These are phyloP conservation scores for Laterallus jamaicensis DNA, from an alignment of 2,113 vertebrate species.

Conservation along the genomic window DNA sequence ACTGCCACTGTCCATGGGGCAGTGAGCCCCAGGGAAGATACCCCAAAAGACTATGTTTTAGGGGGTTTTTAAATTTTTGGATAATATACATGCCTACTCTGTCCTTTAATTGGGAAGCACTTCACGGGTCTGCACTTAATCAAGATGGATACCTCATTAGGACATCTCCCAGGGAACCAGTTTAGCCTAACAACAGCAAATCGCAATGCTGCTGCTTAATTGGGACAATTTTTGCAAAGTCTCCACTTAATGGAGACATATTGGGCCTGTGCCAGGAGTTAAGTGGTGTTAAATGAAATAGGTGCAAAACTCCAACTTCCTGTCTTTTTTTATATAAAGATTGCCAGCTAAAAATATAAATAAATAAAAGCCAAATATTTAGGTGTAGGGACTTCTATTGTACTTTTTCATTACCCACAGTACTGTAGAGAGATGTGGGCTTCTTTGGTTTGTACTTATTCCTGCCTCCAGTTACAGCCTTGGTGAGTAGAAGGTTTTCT, in stretches of 20 bases:
- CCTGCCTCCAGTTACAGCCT: background rate
- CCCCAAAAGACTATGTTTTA: background rate
- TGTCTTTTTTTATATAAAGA: constrained; percentile 31
- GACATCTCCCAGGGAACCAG: constrained; percentile 70
- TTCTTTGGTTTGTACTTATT: background rate
- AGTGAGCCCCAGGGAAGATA: background rate
- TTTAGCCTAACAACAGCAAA: constrained; percentile 70
- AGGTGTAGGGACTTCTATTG: background rate
- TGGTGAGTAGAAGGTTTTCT: background rate
- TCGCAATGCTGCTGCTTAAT: constrained; percentile 53
- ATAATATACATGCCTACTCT: background rate
- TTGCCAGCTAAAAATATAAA: constrained; percentile 18
- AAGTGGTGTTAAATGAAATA: constrained; percentile 70
- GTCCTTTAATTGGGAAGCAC: constrained; percentile 66
- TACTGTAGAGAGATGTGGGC: background rate
- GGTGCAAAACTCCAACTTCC: constrained; percentile 58
- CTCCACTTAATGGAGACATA: constrained; percentile 63
- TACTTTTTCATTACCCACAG: background rate
- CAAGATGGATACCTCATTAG: constrained; percentile 71
- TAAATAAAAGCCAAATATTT: constrained; percentile 36
- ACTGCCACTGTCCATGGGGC: background rate
- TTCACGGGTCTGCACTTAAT: constrained; percentile 61
- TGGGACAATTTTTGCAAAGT: constrained; percentile 69
- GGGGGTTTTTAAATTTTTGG: background rate
- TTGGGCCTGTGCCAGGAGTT: constrained; percentile 65